Evolutionary conservation across 2,797 vertebrate genomes (phyloP), one percentile per base, ranked within the genome.

Genomic region (Spinus olivaceus): DNA sequence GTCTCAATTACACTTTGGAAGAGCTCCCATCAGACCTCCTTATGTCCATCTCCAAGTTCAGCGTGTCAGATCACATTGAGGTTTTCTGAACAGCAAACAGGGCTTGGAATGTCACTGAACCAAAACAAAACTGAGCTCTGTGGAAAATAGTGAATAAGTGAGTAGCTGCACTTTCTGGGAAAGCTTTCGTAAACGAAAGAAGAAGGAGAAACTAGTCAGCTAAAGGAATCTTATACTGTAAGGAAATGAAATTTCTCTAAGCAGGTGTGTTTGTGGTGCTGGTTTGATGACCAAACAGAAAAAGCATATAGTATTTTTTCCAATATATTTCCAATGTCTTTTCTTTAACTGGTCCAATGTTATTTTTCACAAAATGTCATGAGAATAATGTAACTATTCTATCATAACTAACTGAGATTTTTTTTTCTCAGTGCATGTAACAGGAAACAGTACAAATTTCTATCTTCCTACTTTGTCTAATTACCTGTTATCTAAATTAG

Each of bases 1-100:
- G 33, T 72, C 24, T 6, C 8, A 81, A 56, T 81, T 23, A 53
- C 20, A 23, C 18, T 83, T 77, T 41, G 73, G n/a, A 90, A 73
- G 32, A 30, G n/a, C 72, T 92, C 53, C 63, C 0, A 0, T 76
- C 65, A 81, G 54, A 86, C 16, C 12, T 8, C 23, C 39, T 60
- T 27, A 17, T 4, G n/a, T 46, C 23, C 0, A 0, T 56, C 32
- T 78, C n/a, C 33, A 65, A 37, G 24, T 47, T 33, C 35, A 59
- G 30, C 14, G 11, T 22, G 19, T 72, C 9, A 3, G 73, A 54
- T 59, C 16, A 46, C 32, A 22, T 1, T 76, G 44, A 81, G 54
- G 3, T 59, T 94, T 90, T 69, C 44, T 81, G 44, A 81, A 33
- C n/a, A 84, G 47, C 39, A 69, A 39, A 17, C 19, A 57, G 47